Conservation (phyloP, 2,113 vertebrate genomes). For the Aldabrachelys gigantea region DNA sequence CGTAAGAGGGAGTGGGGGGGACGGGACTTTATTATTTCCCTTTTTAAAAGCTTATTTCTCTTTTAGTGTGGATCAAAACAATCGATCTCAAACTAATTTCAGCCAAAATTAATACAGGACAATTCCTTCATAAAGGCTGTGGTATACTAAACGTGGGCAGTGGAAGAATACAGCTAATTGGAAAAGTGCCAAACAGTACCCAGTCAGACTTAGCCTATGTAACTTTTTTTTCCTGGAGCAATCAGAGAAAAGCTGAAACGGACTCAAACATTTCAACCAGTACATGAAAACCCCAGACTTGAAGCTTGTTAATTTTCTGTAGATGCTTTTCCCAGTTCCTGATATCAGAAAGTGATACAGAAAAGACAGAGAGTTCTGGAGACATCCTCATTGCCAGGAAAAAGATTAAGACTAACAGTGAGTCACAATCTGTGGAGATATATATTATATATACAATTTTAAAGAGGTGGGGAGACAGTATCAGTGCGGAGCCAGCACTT, state of each 20-base stretch:
- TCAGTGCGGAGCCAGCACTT: neutral
- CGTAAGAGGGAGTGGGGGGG: neutral
- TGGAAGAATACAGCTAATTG: neutral
- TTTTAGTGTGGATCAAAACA: neutral
- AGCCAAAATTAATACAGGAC: neutral
- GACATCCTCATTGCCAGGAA: neutral
- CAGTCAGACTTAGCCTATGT: neutral
- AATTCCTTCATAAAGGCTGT: neutral
- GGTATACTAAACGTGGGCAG: neutral
- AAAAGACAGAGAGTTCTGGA: neutral
- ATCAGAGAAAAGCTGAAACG: neutral
- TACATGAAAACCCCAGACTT: neutral
- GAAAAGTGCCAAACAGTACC: neutral
- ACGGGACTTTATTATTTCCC: neutral
- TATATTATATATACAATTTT: neutral
- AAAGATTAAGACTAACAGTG: neutral
- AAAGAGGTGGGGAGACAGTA: neutral
- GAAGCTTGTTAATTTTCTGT: neutral
- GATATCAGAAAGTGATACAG: neutral
- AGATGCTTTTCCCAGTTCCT: neutral
- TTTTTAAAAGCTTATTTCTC: neutral
- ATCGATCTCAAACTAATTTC: neutral
- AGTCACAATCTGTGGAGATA: rapidly evolving
- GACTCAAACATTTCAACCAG: neutral
- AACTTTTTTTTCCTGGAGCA: neutral